Percentiles rank a stretch among this genome's conserved stretches.
Evolutionary conservation across 2,113 vertebrate species (phyloP).

Genomic region (Isichthys henryi): DNA sequence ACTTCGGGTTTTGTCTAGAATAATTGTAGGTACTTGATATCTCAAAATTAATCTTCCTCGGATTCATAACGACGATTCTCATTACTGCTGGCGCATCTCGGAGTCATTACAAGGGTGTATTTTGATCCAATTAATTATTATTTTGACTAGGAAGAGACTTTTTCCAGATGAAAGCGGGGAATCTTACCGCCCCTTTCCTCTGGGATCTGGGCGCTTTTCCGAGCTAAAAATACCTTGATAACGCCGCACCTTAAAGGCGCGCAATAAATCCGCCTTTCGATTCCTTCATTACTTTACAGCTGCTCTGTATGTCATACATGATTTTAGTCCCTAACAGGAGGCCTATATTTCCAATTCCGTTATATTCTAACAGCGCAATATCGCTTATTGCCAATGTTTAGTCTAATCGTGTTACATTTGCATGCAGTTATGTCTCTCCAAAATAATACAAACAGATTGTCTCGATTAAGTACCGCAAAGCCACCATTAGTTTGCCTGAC

Average conservation of each 20-base stretch:
- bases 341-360: background rate
- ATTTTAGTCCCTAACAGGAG: constrained; percentile 13
- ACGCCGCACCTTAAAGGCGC: constrained; percentile 43
- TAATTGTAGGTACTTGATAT: constrained; percentile 17
- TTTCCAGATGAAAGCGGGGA: constrained; percentile 66
- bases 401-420: background rate
- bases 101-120: constrained; percentile 51
- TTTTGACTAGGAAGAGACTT: constrained; percentile 66
- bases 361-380: background rate
- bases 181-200: constrained; percentile 71
- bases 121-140: constrained; percentile 73
- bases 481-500: background rate
- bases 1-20: background rate
- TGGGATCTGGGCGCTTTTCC: constrained; percentile 66
- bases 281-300: constrained; percentile 61
- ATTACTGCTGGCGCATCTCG: constrained; percentile 50
- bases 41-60: constrained; percentile 19
- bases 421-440: background rate
- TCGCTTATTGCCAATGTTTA: background rate
- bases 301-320: constrained; percentile 50
- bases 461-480: background rate
- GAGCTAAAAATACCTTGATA: constrained; percentile 67
- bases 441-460: background rate
- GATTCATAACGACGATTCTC: constrained; percentile 37
- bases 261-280: constrained; percentile 55